Evolutionary conservation across 92 coral and sea anemone species (phyloP), one percentile per base, ranked within the genome.

Genomic region (Paragorgia papillata): DNA sequence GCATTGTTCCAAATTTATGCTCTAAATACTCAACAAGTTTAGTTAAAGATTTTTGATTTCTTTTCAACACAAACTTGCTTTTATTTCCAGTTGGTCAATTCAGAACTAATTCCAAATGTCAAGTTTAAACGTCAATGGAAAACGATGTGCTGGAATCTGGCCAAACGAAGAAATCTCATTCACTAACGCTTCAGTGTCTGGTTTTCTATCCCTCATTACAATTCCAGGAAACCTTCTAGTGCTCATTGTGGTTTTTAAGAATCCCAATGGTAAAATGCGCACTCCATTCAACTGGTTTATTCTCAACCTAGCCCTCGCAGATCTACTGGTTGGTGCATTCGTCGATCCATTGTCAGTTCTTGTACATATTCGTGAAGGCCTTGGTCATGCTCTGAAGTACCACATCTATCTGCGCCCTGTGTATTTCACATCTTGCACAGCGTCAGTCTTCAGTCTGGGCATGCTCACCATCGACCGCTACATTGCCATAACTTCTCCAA

Each of bases 341-440:
- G 75, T 68, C 8, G 75, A 68, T 14, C 75, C 75, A 2, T 50
- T 68, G 33, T 68, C 75, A 7, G 40, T 27, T 7, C 35, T 39
- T 7, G 75, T 68, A 18, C 75, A 68, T 46, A 37, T 68, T 25
- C 57, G 75, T 19, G 75, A 68, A 22, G 75, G 75, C 3, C 75
- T 68, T 39, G 59, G 75, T 3, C 25, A 46, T 18, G 20, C 35
- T 14, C 28, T 68, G 13, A 68, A 44, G 31, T 68, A 68, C 18
- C 58, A 68, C 40, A 13, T 44, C 34, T 68, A 68, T 33, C 39
- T 68, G 55, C 75, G 53, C 27, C 75, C 75, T 8, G 85, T 85
- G 2, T 85, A 85, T 51, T 85, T 85, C 82, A 79, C 78, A 57
- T 80, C 84, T 18, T 85, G 89, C 33, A 85, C 89, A 40, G 89